Base-by-base conservation (phyloP, 2,888 invertebrate species). In the Embidobia sp. region DNA sequence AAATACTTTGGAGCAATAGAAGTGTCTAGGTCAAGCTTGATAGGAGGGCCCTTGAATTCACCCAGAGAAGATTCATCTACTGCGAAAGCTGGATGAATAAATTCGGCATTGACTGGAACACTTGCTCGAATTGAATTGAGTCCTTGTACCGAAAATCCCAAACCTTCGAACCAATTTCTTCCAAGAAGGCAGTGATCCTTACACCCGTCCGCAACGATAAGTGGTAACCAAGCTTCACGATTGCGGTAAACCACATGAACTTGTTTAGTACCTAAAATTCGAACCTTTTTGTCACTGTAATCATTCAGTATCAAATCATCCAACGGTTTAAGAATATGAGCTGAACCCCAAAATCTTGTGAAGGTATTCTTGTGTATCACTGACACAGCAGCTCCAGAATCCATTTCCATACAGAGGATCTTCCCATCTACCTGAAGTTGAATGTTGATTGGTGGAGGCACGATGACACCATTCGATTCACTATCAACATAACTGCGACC, bases 1-100 rank as follows among this genome's bases (percentile, higher is more conserved):
- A 61, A 35, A 22, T 35, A 61, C 7, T 26, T 61, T 1, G 61
- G 61, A 2, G 46, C 0, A 8, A 7, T 13, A 1, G 31, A 42
- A 0, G 10, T 27, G 18, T 57, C 29, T 1, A 48, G 4, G 10
- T 44, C 26, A 10, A 44, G 26, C 10, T 48, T 11, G 2, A 48
- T 48, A 3, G 48, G 48, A 15, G 16, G 16, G 5, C 13, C 29
- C 7, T 29, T 13, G 16, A 48, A 48, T 10, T 27, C 15, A 1
- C 48, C 29, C 27, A 48, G 15, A 27, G n/a, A 8, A 15, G 7
- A 3, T 2, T 15, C 15, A n/a, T 48, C 29, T 5, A 8, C 8
- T 8, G 27, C 13, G n/a, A 48, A 15, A 27, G 48, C 44, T 6
- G 44, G 44, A 44, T 44, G 44, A 10, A 11, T 3, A 26, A 44